These are phyloP conservation scores for Macrotis lagotis DNA, from an alignment of 2,113 vertebrate genomes.

Conservation along the genomic window DNA sequence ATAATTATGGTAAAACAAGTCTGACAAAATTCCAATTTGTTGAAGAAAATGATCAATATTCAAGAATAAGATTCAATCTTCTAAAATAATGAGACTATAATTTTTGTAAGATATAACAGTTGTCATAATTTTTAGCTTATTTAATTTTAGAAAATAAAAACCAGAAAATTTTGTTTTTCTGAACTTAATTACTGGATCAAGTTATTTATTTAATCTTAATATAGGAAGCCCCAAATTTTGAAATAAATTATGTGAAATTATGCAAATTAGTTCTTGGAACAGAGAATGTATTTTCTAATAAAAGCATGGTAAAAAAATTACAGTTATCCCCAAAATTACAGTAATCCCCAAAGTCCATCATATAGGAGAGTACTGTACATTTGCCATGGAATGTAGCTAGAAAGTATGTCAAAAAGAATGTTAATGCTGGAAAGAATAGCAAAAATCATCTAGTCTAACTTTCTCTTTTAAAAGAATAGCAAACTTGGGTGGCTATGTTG, in stretches of 20 bases:
- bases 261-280: no score
- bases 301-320: background rate
- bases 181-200: no score
- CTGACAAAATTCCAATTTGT: constrained; percentile 67
- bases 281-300: no score
- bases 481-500: no score
- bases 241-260: no score
- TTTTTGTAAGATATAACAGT: constrained; percentile 25
- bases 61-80: constrained; percentile 44
- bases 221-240: no score
- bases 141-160: constrained; percentile 28
- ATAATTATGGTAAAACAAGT: constrained; percentile 45
- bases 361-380: background rate
- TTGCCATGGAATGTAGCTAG: background rate
- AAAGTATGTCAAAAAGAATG: background rate
- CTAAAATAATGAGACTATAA: constrained; percentile 42
- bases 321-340: background rate
- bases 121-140: constrained; percentile 10
- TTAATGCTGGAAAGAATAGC: background rate
- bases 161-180: no score
- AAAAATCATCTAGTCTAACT: background rate
- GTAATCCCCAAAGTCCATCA: background rate
- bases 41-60: constrained; percentile 54
- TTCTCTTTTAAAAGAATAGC: no score
- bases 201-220: no score